These are phyloP conservation scores for Neodiprion pinetum DNA, from an alignment of 1,140 invertebrate genomes.

Conservation along the genomic window DNA sequence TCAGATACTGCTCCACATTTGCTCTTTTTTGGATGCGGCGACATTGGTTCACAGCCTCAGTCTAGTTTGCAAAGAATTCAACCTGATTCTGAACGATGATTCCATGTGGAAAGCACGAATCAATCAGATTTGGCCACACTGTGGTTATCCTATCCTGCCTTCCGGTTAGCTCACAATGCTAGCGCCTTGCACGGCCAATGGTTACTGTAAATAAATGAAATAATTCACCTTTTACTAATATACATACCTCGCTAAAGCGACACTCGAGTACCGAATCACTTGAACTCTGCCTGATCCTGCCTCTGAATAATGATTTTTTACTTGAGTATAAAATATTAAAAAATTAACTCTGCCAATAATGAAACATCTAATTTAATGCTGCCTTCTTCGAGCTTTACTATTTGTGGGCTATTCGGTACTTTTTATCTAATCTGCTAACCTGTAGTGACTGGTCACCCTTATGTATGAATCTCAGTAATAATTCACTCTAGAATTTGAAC, in stretches of 20 bases:
- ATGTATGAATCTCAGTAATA: no score
- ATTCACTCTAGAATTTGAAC: no score
- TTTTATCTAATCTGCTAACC: not conserved
- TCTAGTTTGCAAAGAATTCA: conserved; percentile 52
- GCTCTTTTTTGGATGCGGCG: conserved; percentile 54
- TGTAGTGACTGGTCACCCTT: not conserved
- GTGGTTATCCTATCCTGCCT: conserved; percentile 48
- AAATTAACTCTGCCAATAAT: no score
- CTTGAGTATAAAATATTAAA: no score
- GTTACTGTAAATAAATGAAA: conserved; percentile 42
- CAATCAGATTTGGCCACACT: conserved; percentile 47
- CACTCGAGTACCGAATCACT: not conserved
- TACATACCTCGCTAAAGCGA: not conserved
- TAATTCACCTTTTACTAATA: conserved; percentile 13
- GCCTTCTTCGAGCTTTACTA: not conserved
- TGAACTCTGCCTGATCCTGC: not conserved
- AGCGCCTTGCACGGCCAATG: conserved; percentile 33
- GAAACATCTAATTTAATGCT: no score
- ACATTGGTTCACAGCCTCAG: conserved; percentile 47
- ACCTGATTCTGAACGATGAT: conserved; percentile 51
- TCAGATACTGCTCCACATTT: conserved; percentile 54
- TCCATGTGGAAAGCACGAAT: conserved; percentile 55
- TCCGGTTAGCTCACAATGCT: conserved; percentile 49
- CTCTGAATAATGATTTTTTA: no score
- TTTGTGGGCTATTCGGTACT: not conserved